A percentile compares a stretch with the other conserved stretches of the same genome.
Evolutionary conservation across 2,888 invertebrate genomes (phyloP).

Genomic region (Xestia sexstrigata): DNA sequence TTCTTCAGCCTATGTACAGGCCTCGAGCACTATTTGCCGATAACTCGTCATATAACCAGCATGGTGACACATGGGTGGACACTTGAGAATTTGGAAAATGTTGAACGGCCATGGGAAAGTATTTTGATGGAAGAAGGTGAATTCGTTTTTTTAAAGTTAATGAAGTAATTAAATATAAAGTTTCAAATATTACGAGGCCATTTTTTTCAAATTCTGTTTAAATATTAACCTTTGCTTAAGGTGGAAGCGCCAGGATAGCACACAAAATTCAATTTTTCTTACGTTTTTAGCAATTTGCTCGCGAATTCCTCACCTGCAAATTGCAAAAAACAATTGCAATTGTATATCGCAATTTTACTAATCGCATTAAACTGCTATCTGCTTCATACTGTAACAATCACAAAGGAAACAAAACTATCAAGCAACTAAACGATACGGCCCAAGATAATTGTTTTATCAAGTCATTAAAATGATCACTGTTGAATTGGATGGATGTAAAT

Average conservation of each 20-base stretch:
- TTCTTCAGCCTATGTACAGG: constrained; percentile 33
- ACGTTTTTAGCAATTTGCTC: too few species aligned
- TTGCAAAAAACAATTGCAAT: neutral
- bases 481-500: too few species aligned
- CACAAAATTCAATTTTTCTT: too few species aligned
- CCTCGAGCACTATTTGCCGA: constrained; percentile 26
- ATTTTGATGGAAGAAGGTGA: neutral
- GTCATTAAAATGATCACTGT: constrained; percentile 27
- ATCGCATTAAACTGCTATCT: neutral
- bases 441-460: constrained; percentile 18
- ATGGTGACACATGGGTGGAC: neutral
- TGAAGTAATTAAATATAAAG: neutral
- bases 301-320: too few species aligned
- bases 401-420: constrained; percentile 5
- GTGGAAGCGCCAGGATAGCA: too few species aligned
- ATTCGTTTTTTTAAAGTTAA: neutral
- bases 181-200: neutral
- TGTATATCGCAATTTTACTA: neutral
- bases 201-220: neutral
- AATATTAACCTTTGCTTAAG: neutral
- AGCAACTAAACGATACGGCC: constrained; percentile 10
- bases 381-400: neutral
- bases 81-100: neutral
- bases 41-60: constrained; percentile 14
- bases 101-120: neutral